A percentile compares a stretch with the other conserved stretches of the same genome.
Conservation (phyloP, 2,113 vertebrate species). For the Cisticola juncidis region DNA sequence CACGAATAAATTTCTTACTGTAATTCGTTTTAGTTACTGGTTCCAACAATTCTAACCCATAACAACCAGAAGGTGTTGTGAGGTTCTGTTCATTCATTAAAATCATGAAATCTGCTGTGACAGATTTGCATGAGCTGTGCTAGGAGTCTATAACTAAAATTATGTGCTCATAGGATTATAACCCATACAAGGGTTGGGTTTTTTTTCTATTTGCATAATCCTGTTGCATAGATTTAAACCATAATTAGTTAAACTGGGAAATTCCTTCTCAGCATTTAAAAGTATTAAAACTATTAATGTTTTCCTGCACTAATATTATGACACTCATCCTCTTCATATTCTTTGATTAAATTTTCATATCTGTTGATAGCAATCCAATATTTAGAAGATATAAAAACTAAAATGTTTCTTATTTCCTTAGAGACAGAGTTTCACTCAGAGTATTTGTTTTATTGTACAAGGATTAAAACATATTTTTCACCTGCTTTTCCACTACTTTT, state of each 20-base stretch:
- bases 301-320: neutral
- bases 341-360: neutral
- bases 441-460: neutral
- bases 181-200: neutral
- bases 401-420: neutral
- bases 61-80: slow-evolving; percentile 18
- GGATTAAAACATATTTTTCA: neutral
- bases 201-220: neutral
- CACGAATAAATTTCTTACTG: neutral
- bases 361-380: neutral
- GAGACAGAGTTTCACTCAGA: neutral
- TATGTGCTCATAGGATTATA: neutral
- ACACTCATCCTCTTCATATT: neutral
- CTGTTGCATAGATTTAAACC: neutral
- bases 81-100: slow-evolving; percentile 32
- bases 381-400: neutral
- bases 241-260: neutral
- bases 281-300: neutral
- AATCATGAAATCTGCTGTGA: slow-evolving; percentile 32
- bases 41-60: neutral
- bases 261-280: neutral
- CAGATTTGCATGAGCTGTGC: neutral
- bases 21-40: neutral
- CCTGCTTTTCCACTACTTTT: neutral
- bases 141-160: neutral